Conservation (phyloP, 1,140 invertebrate species). For the Diploscapter pachys region DNA sequence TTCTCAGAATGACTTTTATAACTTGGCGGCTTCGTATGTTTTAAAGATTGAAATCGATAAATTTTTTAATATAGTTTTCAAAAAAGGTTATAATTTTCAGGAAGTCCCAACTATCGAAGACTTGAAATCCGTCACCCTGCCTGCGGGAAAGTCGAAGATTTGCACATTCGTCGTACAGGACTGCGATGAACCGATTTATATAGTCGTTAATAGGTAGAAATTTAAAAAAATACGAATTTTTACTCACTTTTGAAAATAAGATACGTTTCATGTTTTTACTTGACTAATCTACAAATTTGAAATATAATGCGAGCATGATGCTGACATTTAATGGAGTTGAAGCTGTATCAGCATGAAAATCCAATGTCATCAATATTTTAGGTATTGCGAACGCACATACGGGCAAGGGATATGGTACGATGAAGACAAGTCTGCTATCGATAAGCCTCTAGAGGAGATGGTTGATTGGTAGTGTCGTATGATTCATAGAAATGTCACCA, state of each 20-base stretch:
- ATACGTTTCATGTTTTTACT: background rate
- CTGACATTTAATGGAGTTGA: background rate
- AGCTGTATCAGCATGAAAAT: background rate
- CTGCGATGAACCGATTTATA: slow-evolving; percentile 21
- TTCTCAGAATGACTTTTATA: background rate
- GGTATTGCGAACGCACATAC: slow-evolving; percentile 36
- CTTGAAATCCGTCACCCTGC: slow-evolving; percentile 13
- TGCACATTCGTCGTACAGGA: slow-evolving; percentile 27
- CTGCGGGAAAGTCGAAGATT: slow-evolving; percentile 18
- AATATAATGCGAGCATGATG: background rate
- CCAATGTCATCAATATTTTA: slow-evolving; percentile 7
- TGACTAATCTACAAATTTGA: background rate
- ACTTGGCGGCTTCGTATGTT: background rate
- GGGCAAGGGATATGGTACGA: slow-evolving; percentile 35
- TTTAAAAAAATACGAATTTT: background rate
- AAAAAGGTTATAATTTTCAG: background rate
- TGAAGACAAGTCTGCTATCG: slow-evolving; percentile 18
- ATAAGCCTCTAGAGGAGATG: slow-evolving; percentile 26
- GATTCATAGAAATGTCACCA: too few relatives aligned
- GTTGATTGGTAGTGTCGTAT: slow-evolving; percentile 21
- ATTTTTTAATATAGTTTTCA: background rate
- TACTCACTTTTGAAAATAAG: slow-evolving; percentile 10
- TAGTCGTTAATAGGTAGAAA: slow-evolving; percentile 30
- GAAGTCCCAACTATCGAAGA: slow-evolving; percentile 25
- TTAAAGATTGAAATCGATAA: background rate